Base-by-base conservation (phyloP, 2,797 vertebrate species). In the Girardinus metallicus region DNA sequence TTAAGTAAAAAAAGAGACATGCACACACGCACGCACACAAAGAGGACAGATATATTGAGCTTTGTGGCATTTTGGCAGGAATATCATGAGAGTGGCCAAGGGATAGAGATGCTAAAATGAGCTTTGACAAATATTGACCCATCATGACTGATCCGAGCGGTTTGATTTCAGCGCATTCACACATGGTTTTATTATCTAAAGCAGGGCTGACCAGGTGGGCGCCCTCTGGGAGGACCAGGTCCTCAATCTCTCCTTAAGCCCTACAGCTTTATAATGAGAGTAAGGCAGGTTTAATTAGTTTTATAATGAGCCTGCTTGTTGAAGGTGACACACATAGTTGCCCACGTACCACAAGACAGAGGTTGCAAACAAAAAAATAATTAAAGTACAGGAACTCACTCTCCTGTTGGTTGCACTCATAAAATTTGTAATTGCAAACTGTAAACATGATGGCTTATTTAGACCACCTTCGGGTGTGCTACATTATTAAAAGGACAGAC, bases 281-380 rank as follows among this genome's bases (percentile, higher is more conserved):
- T 87, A 78, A 92, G 88, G 85, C 77, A 11, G 81, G 80, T 93
- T 93, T 94, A 94, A 94, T 94, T 92, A 88, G 89, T 93, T 94
- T 94, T 93, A 94, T 94, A 94, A 95, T 94, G 91, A 94, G 89
- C 47, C 82, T 84, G 89, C 89, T 89, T 84, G 82, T 86, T 88
- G 79, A 71, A 81, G 85, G 72, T 76, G 53, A 85, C 89, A 93
- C 88, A 85, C 88, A 91, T 75, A 82, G 71, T 81, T 81, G 34
- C 79, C 76, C 68, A 85, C 73, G 21, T 53, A 66, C 80, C 46
- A 41, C 73, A 73, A 77, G 86, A 73, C 74, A 70, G 47, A 21
- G 18, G 66, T 64, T 41, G 71, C 79, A 80, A 68, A 82, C 78
- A 82, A 74, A 18, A 68, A 73, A 79, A 74, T 70, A 75, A 79